phyloP scores from a whole-genome alignment of 64 coral and sea anemone genomes.

The Platygyra sinensis region DNA sequence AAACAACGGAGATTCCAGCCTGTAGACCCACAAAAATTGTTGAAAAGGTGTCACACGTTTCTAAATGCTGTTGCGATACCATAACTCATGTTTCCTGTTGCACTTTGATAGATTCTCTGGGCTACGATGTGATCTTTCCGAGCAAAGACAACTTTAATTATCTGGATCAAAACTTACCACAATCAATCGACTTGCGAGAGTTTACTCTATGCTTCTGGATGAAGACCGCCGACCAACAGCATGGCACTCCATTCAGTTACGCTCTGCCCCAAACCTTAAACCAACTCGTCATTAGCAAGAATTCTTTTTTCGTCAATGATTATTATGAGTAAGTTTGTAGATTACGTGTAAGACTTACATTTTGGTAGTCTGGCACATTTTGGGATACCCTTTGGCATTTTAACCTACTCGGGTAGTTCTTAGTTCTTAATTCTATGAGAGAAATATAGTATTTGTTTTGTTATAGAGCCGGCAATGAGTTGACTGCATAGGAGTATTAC shows the following conservation, averaged over 20 bases:
- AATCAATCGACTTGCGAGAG: not conserved
- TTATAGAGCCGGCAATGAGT: too few species aligned
- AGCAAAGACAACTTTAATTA: not conserved
- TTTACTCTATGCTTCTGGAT: not conserved
- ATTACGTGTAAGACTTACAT: not conserved
- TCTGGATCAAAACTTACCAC: not conserved
- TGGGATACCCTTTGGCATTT: not conserved
- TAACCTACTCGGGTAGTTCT: too few species aligned
- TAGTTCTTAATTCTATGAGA: too few species aligned
- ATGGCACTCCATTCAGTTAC: not conserved
- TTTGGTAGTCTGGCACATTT: not conserved
- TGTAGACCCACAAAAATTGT: too few species aligned
- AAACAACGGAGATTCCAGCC: not conserved
- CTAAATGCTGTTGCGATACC: too few species aligned
- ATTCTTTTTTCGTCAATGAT: not conserved
- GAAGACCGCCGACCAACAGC: not conserved
- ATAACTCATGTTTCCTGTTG: too few species aligned
- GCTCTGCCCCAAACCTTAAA: not conserved
- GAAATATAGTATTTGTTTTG: too few species aligned
- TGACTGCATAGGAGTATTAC: too few species aligned
- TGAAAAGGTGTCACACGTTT: too few species aligned
- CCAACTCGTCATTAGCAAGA: not conserved
- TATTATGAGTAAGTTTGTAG: not conserved
- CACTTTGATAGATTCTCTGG: not conserved
- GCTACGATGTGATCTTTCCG: not conserved